These are phyloP conservation scores for Margaritifera margaritifera DNA, from an alignment of 2,888 invertebrate species.

Conservation along the genomic window DNA sequence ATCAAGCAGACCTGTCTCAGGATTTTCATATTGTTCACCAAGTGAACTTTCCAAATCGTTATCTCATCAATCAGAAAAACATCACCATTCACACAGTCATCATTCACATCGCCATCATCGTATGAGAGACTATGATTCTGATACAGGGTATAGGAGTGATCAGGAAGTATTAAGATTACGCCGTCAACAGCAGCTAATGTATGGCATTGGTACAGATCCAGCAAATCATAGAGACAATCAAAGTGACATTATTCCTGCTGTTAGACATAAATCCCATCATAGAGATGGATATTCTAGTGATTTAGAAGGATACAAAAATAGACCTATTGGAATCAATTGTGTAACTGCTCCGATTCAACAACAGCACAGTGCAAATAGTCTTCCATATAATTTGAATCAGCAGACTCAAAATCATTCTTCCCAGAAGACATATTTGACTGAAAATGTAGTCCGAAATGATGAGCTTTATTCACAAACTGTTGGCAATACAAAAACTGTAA, in stretches of 20 bases:
- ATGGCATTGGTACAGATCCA: slow-evolving; percentile 12
- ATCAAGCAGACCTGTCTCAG: slow-evolving; percentile 2
- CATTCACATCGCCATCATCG: slow-evolving; percentile 35
- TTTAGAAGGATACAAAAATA: slow-evolving; percentile 51
- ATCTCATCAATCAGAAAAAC: slow-evolving; percentile 18
- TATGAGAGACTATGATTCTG: slow-evolving; percentile 66
- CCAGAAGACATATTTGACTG: slow-evolving; percentile 16
- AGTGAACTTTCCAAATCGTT: slow-evolving; percentile 37
- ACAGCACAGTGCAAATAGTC: slow-evolving; percentile 32
- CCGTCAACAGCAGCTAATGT: slow-evolving; percentile 38
- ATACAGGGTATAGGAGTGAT: slow-evolving; percentile 69
- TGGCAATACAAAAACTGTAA: slow-evolving; percentile 11
- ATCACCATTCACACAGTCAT: slow-evolving; percentile 12
- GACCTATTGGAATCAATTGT: slow-evolving; percentile 3
- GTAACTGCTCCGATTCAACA: slow-evolving; percentile 16
- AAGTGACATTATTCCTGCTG: slow-evolving; percentile 41
- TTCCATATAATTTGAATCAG: slow-evolving; percentile 37
- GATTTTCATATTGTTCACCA: slow-evolving; percentile 48
- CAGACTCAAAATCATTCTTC: slow-evolving; percentile 12
- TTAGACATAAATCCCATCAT: slow-evolving; percentile 25
- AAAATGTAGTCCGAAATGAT: slow-evolving; percentile 32
- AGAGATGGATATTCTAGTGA: slow-evolving; percentile 67
- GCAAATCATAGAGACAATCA: slow-evolving; percentile 34
- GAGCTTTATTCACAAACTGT: slow-evolving; percentile 35
- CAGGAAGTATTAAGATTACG: slow-evolving; percentile 47